Evolutionary conservation across 2,888 invertebrate genomes (phyloP).

Genomic region (Sphinx pinastri): DNA sequence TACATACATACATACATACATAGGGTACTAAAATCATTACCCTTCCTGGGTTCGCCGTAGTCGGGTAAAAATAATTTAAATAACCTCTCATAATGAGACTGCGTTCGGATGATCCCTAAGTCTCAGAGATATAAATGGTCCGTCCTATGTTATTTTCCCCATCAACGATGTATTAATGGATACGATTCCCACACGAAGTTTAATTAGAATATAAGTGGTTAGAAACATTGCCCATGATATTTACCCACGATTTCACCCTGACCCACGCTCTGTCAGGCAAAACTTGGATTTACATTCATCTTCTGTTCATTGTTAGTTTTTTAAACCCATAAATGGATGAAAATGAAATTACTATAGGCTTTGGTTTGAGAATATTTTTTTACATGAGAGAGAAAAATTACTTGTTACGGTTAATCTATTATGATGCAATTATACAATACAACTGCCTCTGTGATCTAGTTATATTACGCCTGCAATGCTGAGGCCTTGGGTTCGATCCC

Average conservation of each 20-base stretch:
- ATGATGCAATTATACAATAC: background rate
- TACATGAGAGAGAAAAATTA: background rate
- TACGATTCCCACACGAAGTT: conserved; percentile 1
- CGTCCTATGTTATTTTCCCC: background rate
- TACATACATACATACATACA: too few species aligned
- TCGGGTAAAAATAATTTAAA: too few species aligned
- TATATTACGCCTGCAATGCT: too few species aligned
- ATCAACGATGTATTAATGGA: background rate
- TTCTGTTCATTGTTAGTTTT: conserved; percentile 1
- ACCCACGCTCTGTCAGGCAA: background rate
- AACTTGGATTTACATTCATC: background rate
- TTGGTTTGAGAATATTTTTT: background rate
- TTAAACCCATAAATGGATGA: background rate
- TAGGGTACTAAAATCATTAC: too few species aligned
- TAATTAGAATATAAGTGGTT: conserved; percentile 4
- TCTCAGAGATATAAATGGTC: background rate
- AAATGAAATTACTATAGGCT: background rate
- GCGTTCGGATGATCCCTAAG: too few species aligned
- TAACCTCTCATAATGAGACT: too few species aligned
- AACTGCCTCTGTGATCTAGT: too few species aligned
- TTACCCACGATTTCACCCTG: conserved; percentile 23
- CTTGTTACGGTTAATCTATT: background rate
- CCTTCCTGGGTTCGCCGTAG: too few species aligned
- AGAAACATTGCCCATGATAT: conserved; percentile 2
- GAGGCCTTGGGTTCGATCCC: too few species aligned